Percentiles rank a stretch among this genome's conserved stretches.
These are phyloP conservation scores for Acleris sparsana DNA, from an alignment of 2,888 invertebrate species.

Conservation along the genomic window DNA sequence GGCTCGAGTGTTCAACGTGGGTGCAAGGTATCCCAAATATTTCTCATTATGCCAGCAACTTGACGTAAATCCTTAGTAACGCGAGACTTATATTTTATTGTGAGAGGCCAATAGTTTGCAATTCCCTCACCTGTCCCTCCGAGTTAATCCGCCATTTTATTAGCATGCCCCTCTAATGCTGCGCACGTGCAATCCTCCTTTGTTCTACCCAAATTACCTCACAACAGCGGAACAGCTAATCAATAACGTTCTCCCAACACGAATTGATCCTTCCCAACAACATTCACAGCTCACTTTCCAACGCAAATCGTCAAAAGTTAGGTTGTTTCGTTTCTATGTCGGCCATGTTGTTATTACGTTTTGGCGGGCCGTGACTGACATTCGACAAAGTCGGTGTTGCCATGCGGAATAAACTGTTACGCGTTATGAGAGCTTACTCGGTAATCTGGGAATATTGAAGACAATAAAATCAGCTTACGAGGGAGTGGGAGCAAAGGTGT, in stretches of 20 bases:
- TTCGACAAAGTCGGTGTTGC: constrained; percentile 78
- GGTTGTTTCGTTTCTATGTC: constrained; percentile 40
- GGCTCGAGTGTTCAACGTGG: constrained; percentile 15
- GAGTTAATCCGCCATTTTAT: constrained; percentile 79
- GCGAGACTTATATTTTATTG: constrained; percentile 57
- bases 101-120: constrained; percentile 79
- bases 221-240: constrained; percentile 44
- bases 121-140: constrained; percentile 78
- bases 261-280: constrained; percentile 43
- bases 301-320: constrained; percentile 39
- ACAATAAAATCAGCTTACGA: constrained; percentile 80
- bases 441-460: constrained; percentile 84
- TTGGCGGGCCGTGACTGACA: constrained; percentile 79
- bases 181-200: constrained; percentile 75
- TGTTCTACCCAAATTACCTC: constrained; percentile 72
- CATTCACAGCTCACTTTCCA: constrained; percentile 42
- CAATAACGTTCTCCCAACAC: constrained; percentile 16
- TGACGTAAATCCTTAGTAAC: constrained; percentile 65
- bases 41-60: constrained; percentile 50
- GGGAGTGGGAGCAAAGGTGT: constrained; percentile 52
- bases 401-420: constrained; percentile 82
- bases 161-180: constrained; percentile 72
- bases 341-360: constrained; percentile 79
- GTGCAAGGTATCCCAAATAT: constrained; percentile 41
- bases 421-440: constrained; percentile 80